These are phyloP conservation scores for Pseudococcus jackbeardsleyi DNA, from an alignment of 2,888 invertebrate species.

Conservation along the genomic window DNA sequence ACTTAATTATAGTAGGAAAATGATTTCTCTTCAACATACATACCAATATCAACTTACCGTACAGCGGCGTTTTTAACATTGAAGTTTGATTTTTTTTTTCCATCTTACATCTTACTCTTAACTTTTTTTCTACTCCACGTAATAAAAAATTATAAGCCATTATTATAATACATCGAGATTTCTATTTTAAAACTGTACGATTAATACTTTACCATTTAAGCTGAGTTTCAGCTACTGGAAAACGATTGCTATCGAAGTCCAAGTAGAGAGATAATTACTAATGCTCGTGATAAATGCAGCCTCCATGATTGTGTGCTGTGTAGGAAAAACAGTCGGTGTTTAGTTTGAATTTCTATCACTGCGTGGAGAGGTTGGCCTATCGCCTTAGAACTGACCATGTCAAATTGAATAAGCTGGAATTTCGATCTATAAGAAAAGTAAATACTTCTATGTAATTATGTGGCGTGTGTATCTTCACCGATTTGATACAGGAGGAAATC, in stretches of 20 bases:
- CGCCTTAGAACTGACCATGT: background rate
- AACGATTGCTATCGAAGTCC: background rate
- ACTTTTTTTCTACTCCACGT: background rate
- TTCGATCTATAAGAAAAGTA: background rate
- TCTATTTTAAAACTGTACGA: background rate
- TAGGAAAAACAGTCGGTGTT: background rate
- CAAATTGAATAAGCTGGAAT: background rate
- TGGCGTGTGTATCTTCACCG: background rate
- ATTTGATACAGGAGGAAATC: background rate
- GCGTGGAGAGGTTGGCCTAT: background rate
- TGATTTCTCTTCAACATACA: slow-evolving; percentile 63
- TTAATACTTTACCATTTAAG: slow-evolving; percentile 38
- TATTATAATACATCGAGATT: slow-evolving; percentile 38
- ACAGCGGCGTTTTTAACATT: slow-evolving; percentile 52
- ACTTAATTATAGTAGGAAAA: slow-evolving; percentile 63
- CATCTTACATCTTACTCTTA: background rate
- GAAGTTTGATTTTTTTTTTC: slow-evolving; percentile 59
- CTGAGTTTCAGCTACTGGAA: slow-evolving; percentile 32
- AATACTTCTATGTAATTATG: background rate
- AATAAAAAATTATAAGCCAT: slow-evolving; percentile 32
- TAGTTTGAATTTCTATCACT: slow-evolving; percentile 6
- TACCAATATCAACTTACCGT: slow-evolving; percentile 55
- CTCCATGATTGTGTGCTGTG: no score
- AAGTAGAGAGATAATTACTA: slow-evolving; percentile 44
- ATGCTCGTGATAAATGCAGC: slow-evolving; percentile 11